These are phyloP conservation scores for Pseudanteris insignis DNA, from an alignment of 2,888 invertebrate species.

Conservation along the genomic window DNA sequence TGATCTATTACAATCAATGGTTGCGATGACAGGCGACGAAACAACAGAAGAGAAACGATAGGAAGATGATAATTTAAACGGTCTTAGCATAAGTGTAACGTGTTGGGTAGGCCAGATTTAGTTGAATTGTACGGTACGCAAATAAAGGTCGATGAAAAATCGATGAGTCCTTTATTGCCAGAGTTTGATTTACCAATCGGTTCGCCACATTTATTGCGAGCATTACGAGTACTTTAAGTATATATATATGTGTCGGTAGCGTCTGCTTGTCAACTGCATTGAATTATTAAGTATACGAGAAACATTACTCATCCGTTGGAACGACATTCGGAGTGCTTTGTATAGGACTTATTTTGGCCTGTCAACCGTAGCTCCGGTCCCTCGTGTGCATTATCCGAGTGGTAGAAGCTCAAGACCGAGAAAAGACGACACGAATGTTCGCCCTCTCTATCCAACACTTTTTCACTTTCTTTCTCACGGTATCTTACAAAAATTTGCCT, in stretches of 20 bases:
- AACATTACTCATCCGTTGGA: constrained; percentile 44
- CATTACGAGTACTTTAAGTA: no score
- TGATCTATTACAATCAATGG: constrained; percentile 21
- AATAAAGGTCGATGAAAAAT: constrained; percentile 27
- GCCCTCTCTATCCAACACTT: constrained; percentile 23
- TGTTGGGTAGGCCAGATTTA: constrained; percentile 20
- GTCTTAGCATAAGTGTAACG: neutral
- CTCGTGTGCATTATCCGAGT: constrained; percentile 44
- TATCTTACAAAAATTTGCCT: constrained; percentile 32
- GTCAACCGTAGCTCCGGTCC: constrained; percentile 41
- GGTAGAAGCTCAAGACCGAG: constrained; percentile 30
- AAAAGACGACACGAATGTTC: constrained; percentile 26
- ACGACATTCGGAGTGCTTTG: constrained; percentile 39
- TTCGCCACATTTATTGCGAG: constrained; percentile 33
- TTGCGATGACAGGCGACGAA: constrained; percentile 1
- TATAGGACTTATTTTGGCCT: no score
- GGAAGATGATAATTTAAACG: neutral
- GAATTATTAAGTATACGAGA: constrained; percentile 44
- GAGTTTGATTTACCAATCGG: constrained; percentile 34
- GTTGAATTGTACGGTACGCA: constrained; percentile 21
- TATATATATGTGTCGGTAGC: constrained; percentile 35
- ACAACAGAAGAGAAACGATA: constrained; percentile 4
- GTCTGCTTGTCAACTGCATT: constrained; percentile 41
- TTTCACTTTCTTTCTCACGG: constrained; percentile 29
- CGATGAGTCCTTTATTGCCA: constrained; percentile 27